Evolutionary conservation across 64 coral and sea anemone species (phyloP), one percentile per base, ranked within the genome.

Genomic region (Dendronephthya gigantea): DNA sequence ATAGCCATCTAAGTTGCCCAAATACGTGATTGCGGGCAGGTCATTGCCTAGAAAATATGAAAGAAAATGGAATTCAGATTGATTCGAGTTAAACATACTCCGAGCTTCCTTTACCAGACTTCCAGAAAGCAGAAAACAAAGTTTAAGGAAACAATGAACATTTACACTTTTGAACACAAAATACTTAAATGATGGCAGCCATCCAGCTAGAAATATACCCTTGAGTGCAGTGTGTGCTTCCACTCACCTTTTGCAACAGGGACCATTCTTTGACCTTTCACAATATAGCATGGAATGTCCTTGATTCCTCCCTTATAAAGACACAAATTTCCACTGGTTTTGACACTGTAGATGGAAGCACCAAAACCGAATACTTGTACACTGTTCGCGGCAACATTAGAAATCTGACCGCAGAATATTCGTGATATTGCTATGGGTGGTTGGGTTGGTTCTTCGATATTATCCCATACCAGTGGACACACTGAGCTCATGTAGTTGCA

Each of bases 391-490:
- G 0, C n/a, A 79, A 10, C 36, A 17, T 34, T 79, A 4, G 29
- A 29, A 79, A 79, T 79, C 36, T 79, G 31, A 79, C 72, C 72
- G 37, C 72, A 79, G 72, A 79, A 79, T 34, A 79, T 79, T 34
- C 72, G 72, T 14, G 72, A 79, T 36, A 79, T 79, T 16, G 72
- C 72, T 34, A 79, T 79, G 22, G 72, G 36, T 28, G 36, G 32
- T 79, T 79, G 30, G 15, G 32, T 39, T 19, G 29, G 32, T 34
- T 79, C 72, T 2, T 29, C 9, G 7, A 7, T 19, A 19, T 39
- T 16, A 19, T 79, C 72, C 72, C 72, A 79, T 39, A 79, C 72
- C 1, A 79, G 15, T 14, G 72, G 72, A 79, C 72, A 79, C 29
- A 39, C 36, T 34, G 72, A 79, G 37, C 72, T 79, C 36, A 79